Conservation (phyloP, 2,888 invertebrate species). For the Hypomecis atomaria region DNA sequence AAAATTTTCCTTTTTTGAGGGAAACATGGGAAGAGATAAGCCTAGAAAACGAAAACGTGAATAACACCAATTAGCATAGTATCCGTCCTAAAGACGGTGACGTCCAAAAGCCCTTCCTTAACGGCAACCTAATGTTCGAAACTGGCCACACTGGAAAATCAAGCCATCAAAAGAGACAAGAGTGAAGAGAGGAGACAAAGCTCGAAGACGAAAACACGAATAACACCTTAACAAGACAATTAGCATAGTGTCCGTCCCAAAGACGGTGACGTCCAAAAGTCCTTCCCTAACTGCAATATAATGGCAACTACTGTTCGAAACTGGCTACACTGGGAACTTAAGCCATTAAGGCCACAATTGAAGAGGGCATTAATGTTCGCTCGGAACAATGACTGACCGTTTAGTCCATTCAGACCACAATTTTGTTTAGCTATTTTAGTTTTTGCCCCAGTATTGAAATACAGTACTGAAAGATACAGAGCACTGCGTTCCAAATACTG, state of each 20-base stretch:
- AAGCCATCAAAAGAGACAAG: no score
- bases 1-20: no score
- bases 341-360: slow-evolving; percentile 58
- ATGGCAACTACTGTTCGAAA: slow-evolving; percentile 50
- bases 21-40: no score
- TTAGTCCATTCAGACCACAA: slow-evolving; percentile 29
- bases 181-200: no score
- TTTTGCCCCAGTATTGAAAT: slow-evolving; percentile 2
- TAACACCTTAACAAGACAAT: slow-evolving; percentile 11
- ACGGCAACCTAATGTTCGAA: no score
- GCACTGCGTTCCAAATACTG: no score
- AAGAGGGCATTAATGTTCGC: slow-evolving; percentile 43
- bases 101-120: slow-evolving; percentile 5
- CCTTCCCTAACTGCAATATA: slow-evolving; percentile 60
- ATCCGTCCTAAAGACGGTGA: no score
- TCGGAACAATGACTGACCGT: slow-evolving; percentile 43
- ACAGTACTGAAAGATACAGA: no score
- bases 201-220: background rate
- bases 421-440: slow-evolving; percentile 19
- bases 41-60: no score
- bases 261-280: slow-evolving; percentile 44
- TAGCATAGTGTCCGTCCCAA: background rate
- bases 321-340: slow-evolving; percentile 48
- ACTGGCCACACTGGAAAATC: no score
- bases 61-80: background rate